A percentile compares a stretch with the other conserved stretches of the same genome.
Conservation (phyloP, 1,140 invertebrate species). For the Mamestra configurata region DNA sequence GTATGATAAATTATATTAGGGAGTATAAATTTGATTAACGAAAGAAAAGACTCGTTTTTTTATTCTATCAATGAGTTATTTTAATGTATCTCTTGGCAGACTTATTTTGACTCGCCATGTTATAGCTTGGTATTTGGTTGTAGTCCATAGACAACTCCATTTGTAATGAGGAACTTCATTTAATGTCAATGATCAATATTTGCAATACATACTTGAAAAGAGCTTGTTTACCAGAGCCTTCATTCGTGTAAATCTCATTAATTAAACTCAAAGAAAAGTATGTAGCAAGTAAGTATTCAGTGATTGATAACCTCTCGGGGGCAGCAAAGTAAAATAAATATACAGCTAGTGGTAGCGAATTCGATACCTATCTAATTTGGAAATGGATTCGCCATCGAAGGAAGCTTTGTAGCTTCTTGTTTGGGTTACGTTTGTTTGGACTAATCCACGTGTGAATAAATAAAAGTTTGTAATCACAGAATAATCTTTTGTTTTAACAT, state of each 20-base stretch:
- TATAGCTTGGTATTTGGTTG: no score
- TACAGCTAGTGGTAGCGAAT: constrained; percentile 33
- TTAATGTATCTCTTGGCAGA: no score
- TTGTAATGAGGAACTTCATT: no score
- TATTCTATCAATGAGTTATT: not conserved
- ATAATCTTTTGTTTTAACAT: not conserved
- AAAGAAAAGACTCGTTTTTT: constrained; percentile 13
- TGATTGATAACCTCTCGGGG: constrained; percentile 62
- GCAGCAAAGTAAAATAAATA: constrained; percentile 49
- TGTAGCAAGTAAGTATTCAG: constrained; percentile 35
- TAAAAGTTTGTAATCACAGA: no score
- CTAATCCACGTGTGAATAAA: no score
- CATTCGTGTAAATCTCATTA: not conserved
- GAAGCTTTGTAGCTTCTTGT: constrained; percentile 5
- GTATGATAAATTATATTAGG: constrained; percentile 38
- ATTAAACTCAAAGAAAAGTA: constrained; percentile 21
- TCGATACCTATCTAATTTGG: constrained; percentile 56
- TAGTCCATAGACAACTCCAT: no score
- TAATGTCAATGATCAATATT: no score
- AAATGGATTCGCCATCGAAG: constrained; percentile 48
- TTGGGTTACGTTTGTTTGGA: constrained; percentile 35
- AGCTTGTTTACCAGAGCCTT: not conserved
- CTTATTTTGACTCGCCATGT: no score
- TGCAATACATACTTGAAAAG: not conserved
- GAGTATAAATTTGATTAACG: constrained; percentile 21